A percentile compares a stretch with the other conserved stretches of the same genome.
These are phyloP conservation scores for Eueides isabella DNA, from an alignment of 1,140 invertebrate genomes.

Conservation along the genomic window DNA sequence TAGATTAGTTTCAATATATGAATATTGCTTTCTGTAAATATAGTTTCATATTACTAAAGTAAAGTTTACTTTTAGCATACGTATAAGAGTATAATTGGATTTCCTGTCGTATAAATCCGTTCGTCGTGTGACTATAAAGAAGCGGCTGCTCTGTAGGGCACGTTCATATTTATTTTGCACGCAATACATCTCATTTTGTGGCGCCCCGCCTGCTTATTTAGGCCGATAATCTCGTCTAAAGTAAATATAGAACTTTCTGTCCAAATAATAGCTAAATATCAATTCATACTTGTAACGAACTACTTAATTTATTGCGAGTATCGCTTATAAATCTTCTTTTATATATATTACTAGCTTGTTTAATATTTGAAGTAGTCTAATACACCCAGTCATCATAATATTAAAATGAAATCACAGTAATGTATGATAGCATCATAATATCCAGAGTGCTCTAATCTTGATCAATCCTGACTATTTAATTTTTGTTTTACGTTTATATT, in stretches of 20 bases:
- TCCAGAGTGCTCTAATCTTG: not conserved
- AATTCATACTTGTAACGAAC: not conserved
- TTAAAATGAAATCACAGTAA: not conserved
- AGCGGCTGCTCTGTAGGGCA: not conserved
- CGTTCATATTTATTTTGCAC: conserved; percentile 22
- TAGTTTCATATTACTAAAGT: not conserved
- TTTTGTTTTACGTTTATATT: not conserved
- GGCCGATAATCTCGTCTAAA: conserved; percentile 18
- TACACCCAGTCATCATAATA: not conserved
- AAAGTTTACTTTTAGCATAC: not conserved
- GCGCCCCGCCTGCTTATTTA: conserved; percentile 16
- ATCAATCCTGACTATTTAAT: not conserved
- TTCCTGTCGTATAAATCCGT: conserved; percentile 11
- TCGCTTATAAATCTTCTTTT: too few relatives aligned
- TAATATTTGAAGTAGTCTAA: too few relatives aligned
- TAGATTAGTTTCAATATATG: not conserved
- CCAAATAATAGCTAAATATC: conserved; percentile 17
- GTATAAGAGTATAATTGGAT: not conserved
- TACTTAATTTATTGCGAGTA: not conserved
- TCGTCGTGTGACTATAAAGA: conserved; percentile 12
- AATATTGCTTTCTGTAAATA: conserved; percentile 1
- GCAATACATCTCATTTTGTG: conserved; percentile 22
- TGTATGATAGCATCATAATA: not conserved
- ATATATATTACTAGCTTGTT: too few relatives aligned
- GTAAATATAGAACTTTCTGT: conserved; percentile 18